A percentile compares a stretch with the other conserved stretches of the same genome.
Conservation (phyloP, 2,888 invertebrate species). For the Prosopocoilus inquinatus region DNA sequence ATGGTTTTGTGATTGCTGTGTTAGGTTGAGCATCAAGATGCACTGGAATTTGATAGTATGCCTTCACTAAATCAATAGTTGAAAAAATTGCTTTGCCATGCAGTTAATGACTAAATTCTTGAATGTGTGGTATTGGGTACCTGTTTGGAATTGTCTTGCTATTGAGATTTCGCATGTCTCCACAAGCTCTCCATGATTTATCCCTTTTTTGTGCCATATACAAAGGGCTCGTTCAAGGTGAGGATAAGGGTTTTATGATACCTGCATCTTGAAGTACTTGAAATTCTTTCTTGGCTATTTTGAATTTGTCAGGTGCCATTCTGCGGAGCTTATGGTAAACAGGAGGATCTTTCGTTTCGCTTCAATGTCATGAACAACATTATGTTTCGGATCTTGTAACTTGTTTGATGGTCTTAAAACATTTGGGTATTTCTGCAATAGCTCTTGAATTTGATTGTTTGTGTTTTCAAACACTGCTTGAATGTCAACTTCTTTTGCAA, state of each 20-base stretch:
- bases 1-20: slow-evolving; percentile 27
- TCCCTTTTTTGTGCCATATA: too few relatives aligned
- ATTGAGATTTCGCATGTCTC: too few relatives aligned
- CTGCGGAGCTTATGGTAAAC: slow-evolving; percentile 2
- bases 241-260: too few relatives aligned
- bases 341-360: slow-evolving; percentile 9
- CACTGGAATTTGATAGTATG: slow-evolving; percentile 42
- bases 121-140: slow-evolving; percentile 44
- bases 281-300: too few relatives aligned
- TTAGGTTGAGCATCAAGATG: slow-evolving; percentile 35
- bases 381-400: slow-evolving; percentile 1
- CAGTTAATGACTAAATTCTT: slow-evolving; percentile 38
- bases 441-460: too few relatives aligned
- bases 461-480: too few relatives aligned
- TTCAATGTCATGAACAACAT: neutral
- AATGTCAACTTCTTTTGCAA: too few relatives aligned
- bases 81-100: slow-evolving; percentile 33
- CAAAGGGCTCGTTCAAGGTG: too few relatives aligned
- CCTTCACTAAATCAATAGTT: slow-evolving; percentile 38
- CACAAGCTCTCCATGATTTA: too few relatives aligned
- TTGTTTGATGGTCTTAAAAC: neutral
- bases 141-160: too few relatives aligned
- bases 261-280: too few relatives aligned
- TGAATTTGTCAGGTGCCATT: slow-evolving; percentile 19
- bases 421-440: too few relatives aligned